Evolutionary conservation across 2,113 vertebrate species (phyloP).

Genomic region (Pyrgilauda ruficollis): DNA sequence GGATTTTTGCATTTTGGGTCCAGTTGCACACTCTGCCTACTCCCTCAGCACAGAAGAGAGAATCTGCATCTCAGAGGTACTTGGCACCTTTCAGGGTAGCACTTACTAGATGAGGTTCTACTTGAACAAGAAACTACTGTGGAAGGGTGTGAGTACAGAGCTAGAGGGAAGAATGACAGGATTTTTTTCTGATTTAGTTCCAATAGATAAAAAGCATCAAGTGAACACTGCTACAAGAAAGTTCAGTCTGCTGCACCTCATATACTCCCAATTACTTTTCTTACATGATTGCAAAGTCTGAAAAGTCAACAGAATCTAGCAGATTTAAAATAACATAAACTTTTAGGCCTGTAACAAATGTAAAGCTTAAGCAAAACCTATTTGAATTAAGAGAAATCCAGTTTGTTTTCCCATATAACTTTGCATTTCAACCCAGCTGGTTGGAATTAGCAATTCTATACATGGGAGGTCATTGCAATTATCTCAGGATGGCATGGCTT

Average conservation of each 20-base stretch:
- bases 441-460: background rate
- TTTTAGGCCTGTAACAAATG: background rate
- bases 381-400: background rate
- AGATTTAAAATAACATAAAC: background rate
- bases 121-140: background rate
- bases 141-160: background rate
- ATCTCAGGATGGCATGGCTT: background rate
- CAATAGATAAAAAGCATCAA: background rate
- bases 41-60: background rate
- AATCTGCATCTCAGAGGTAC: background rate
- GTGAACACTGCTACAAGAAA: background rate
- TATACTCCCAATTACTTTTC: background rate
- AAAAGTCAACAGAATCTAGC: background rate
- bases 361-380: background rate
- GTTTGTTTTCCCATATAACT: background rate
- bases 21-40: slow-evolving; percentile 1
- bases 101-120: background rate
- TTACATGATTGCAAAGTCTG: background rate
- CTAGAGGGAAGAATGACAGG: background rate
- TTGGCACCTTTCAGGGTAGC: background rate
- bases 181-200: background rate
- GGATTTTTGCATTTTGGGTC: slow-evolving; percentile 24
- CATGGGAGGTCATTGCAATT: background rate
- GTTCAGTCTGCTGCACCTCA: background rate
- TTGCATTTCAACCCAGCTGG: background rate